Percentiles rank a stretch among this genome's conserved stretches.
These are phyloP conservation scores for Lycaena phlaeas DNA, from an alignment of 2,888 invertebrate species.

Conservation along the genomic window DNA sequence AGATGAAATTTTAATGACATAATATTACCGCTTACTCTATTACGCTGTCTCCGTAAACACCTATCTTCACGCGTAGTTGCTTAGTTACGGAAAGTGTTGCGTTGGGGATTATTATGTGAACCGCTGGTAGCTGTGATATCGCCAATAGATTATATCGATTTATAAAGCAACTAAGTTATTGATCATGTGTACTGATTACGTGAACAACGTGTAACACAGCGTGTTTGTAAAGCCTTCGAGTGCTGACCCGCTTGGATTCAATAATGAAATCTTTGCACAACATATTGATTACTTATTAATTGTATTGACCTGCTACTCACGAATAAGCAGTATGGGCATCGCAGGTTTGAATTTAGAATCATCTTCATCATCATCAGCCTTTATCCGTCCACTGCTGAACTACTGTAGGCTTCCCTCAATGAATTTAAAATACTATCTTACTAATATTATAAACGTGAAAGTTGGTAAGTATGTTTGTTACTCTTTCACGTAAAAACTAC, in stretches of 20 bases:
- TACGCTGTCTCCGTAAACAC: constrained; percentile 50
- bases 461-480: too few species aligned
- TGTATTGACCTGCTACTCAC: too few species aligned
- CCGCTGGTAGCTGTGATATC: constrained; percentile 2
- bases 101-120: constrained; percentile 24
- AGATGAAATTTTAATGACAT: constrained; percentile 67
- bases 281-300: too few species aligned
- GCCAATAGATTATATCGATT: constrained; percentile 30
- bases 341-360: too few species aligned
- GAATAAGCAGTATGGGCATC: too few species aligned
- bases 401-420: too few species aligned
- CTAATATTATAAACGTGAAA: too few species aligned
- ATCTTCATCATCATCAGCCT: too few species aligned
- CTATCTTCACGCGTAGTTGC: constrained; percentile 41
- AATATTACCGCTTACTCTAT: constrained; percentile 63
- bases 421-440: too few species aligned
- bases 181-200: constrained; percentile 28
- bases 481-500: too few species aligned
- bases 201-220: constrained; percentile 10
- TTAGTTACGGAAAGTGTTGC: constrained; percentile 20
- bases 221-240: constrained; percentile 4
- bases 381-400: too few species aligned
- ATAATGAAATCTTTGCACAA: too few species aligned
- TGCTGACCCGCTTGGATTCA: not conserved
- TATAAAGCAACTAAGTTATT: constrained; percentile 28